Evolutionary conservation across 2,888 invertebrate genomes (phyloP).

Genomic region (Leptothorax acervorum): DNA sequence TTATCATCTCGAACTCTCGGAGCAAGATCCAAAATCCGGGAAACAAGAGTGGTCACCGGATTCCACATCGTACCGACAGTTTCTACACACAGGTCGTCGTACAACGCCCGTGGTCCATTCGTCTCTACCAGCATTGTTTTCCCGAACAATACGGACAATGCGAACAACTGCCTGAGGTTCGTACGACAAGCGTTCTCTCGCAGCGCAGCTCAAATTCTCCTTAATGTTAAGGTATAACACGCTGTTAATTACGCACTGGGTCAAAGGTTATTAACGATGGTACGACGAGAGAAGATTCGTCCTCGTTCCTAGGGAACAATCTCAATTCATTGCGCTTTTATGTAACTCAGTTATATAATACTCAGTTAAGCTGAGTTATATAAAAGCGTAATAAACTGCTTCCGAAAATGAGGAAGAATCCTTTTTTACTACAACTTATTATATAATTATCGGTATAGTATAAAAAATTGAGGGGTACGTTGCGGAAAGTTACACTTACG

Average conservation of each 20-base stretch:
- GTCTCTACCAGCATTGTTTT: constrained; percentile 74
- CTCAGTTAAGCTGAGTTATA: constrained; percentile 21
- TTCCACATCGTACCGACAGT: constrained; percentile 56
- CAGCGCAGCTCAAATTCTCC: constrained; percentile 62
- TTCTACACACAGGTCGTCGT: constrained; percentile 65
- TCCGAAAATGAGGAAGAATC: neutral
- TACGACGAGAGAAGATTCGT: constrained; percentile 13
- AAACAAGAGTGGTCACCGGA: constrained; percentile 64
- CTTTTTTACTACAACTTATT: neutral
- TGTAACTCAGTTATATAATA: constrained; percentile 13
- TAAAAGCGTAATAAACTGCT: constrained; percentile 17
- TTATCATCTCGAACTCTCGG: constrained; percentile 23
- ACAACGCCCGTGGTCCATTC: constrained; percentile 69
- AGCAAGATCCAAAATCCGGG: constrained; percentile 58
- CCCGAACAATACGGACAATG: constrained; percentile 71
- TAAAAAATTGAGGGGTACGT: neutral
- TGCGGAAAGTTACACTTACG: neutral
- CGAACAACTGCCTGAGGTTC: constrained; percentile 70
- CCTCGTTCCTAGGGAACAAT: neutral
- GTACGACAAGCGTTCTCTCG: constrained; percentile 64
- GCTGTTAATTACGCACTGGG: constrained; percentile 26
- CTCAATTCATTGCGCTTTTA: constrained; percentile 9
- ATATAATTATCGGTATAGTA: constrained; percentile 6
- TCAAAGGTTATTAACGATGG: constrained; percentile 13
- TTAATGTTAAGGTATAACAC: constrained; percentile 47